These are phyloP conservation scores for Xenus cinereus DNA, from an alignment of 2,113 vertebrate species.

Conservation along the genomic window DNA sequence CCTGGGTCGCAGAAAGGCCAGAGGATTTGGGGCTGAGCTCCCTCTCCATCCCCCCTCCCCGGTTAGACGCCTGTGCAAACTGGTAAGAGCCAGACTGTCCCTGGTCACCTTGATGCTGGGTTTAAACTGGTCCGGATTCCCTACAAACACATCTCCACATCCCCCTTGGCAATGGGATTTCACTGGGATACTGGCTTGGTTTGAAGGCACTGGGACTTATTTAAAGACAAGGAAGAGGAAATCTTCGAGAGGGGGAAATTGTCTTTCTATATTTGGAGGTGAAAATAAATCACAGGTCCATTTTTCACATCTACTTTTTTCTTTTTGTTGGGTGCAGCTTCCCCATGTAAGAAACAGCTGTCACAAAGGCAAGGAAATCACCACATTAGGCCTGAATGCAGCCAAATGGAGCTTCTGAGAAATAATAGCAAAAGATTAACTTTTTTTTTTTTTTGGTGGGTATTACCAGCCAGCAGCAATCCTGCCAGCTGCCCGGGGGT, in stretches of 20 bases:
- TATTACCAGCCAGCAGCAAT: not conserved
- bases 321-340: not conserved
- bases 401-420: not conserved
- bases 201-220: not conserved
- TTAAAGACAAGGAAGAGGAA: not conserved
- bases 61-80: not conserved
- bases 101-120: not conserved
- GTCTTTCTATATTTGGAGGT: not conserved
- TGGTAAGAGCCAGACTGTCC: not conserved
- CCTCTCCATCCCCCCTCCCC: not conserved
- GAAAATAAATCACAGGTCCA: slow-evolving; percentile 8
- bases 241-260: not conserved
- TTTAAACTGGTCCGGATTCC: not conserved
- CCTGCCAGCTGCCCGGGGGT: not conserved
- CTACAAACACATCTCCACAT: not conserved
- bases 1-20: not conserved
- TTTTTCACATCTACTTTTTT: not conserved
- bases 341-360: not conserved
- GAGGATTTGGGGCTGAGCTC: not conserved
- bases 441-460: not conserved
- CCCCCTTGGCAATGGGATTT: not conserved
- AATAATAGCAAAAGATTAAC: not conserved
- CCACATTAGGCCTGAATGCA: not conserved
- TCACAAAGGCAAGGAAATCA: not conserved
- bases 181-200: not conserved